Base-by-base conservation (phyloP, 2,888 invertebrate genomes). In the Harpalus rufipes region DNA sequence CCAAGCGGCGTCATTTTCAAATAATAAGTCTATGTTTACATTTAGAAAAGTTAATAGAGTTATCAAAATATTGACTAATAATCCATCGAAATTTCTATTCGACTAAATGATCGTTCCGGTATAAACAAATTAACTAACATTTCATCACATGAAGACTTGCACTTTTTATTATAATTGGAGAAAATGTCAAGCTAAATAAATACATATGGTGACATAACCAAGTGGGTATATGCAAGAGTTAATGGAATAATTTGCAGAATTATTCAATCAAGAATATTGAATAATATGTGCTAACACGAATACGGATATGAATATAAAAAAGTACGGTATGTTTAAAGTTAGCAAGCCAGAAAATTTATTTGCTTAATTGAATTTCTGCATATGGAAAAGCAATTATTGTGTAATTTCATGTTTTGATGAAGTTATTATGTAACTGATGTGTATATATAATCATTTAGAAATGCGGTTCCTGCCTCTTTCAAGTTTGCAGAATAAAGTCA, bases 231-330 rank as follows among this genome's bases (percentile, higher is more conserved):
- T 72, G 72, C 72, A 72, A 21, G 72, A 14, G 72, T 18, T 74
- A 74, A 74, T 74, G 25, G 72, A 74, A 74, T 74, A 74, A 74
- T 74, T 44, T 74, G 72, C 72, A 44, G 41, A 74, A 44, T 74
- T 74, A 74, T 74, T 74, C 44, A 44, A 74, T 74, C 41, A 74
- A 41, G 14, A 41, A 44, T 74, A 74, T 74, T 74, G 12, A 44
- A 74, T 74, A 74, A 74, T 74, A 74, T 14, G 25, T 51, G 59
- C 16, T 14, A 63, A 14, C 25, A 68, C 39, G 68, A 68, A 39
- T 39, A 68, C 68, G 39, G 39, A 68, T 32, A 39, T 39, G 39
- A 32, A 68, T 32, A 68, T 14, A 51, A 51, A 51, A 51, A 51
- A 51, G 44, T 51, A 51, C 44, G 2, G 44, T 51, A 51, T 51